These are phyloP conservation scores for Rhinichthys klamathensis DNA, from an alignment of 2,113 vertebrate genomes.

Conservation along the genomic window DNA sequence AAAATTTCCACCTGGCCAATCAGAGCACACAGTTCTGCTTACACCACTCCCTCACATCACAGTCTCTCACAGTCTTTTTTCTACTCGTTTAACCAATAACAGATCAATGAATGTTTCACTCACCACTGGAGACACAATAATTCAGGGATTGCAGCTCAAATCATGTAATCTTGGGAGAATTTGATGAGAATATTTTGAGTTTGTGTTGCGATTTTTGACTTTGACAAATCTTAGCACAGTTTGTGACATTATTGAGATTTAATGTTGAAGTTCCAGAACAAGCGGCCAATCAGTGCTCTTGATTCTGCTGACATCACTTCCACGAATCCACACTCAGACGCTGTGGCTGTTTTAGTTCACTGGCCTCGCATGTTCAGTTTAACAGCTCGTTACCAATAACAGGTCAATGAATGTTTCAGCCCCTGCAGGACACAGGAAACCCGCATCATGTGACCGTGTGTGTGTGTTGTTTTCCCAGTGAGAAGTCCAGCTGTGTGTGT, in stretches of 20 bases:
- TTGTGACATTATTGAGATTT: too few relatives aligned
- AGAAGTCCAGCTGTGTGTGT: not conserved
- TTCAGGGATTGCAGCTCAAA: not conserved
- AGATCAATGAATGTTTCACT: not conserved
- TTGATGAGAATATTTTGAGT: too few relatives aligned
- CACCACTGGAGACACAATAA: not conserved
- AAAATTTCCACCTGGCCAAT: too few relatives aligned
- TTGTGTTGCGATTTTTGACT: too few relatives aligned
- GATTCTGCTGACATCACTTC: not conserved
- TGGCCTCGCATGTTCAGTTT: not conserved
- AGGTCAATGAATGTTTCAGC: not conserved
- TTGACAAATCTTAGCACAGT: too few relatives aligned
- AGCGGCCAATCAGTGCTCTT: not conserved
- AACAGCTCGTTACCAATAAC: not conserved
- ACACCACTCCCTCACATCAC: too few relatives aligned
- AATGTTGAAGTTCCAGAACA: too few relatives aligned
- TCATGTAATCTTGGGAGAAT: not conserved
- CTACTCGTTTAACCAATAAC: not conserved
- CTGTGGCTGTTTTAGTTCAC: not conserved
- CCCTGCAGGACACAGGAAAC: not conserved
- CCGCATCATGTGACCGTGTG: not conserved
- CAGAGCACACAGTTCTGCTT: too few relatives aligned
- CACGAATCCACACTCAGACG: too few relatives aligned
- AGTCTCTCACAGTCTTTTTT: not conserved
- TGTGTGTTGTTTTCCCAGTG: too few relatives aligned